Base-by-base conservation (phyloP, 2,113 vertebrate species). In the Leiothrix lutea region DNA sequence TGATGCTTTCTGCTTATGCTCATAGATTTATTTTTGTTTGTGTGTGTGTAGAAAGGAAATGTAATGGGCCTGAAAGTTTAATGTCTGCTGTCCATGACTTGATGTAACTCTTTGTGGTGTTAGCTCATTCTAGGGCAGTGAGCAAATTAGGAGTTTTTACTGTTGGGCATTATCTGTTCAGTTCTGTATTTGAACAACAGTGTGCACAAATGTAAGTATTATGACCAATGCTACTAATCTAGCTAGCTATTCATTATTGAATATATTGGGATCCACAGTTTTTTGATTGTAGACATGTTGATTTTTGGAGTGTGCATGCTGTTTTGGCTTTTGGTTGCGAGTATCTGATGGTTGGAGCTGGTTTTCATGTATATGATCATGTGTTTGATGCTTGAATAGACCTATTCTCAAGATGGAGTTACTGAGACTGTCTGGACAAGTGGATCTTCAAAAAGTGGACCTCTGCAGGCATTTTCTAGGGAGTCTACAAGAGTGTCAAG, bases 391-490 rank as follows among this genome's bases (percentile, higher is more conserved):
- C 98, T 98, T 98, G 91, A 97, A 80, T 98, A 98, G 98, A 98
- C 86, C 83, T 97, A 92, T 97, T 98, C 97, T 97, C 97, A 97
- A 97, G 97, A 98, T 97, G 98, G 36, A 97, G 40, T 97, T 94
- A 97, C 97, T 98, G 98, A 98, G 84, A 81, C 98, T 97, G 92
- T 97, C 92, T 98, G 97, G 98, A 98, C 97, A 97, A 98, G 97
- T 98, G 98, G 97, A 98, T 95, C 98, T 97, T 97, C 98, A 94
- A 98, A 98, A 98, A 97, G 96, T 97, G 98, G 98, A 98, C 97
- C 96, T 98, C 97, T 98, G 42, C 98, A 98, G 98, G 97, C 98
- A 97, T 96, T 98, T 97, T 97, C 97, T 98, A 98, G 98, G 97
- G 98, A 98, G 56, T 93, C 98, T 80, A 95, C 98, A 79, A 97